These are phyloP conservation scores for Drosophila meridiana DNA, from an alignment of 2,888 invertebrate genomes.

Conservation along the genomic window DNA sequence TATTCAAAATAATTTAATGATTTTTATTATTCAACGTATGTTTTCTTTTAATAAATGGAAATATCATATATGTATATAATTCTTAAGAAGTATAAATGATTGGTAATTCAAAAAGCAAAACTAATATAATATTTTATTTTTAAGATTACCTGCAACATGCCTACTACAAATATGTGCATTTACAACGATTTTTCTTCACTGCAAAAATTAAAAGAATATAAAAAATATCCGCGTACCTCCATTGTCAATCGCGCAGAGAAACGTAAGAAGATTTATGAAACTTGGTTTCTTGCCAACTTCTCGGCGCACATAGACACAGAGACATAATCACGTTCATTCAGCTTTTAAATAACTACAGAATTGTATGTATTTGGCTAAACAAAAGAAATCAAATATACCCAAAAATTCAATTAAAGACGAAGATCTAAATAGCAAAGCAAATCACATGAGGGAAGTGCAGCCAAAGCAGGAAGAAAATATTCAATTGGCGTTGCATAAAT, in stretches of 20 bases:
- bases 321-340: conserved; percentile 53
- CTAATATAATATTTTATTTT: neutral
- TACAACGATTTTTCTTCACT: neutral
- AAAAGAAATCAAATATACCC: conserved; percentile 18
- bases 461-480: conserved; percentile 40
- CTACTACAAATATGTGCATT: neutral
- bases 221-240: conserved; percentile 7
- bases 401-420: conserved; percentile 14
- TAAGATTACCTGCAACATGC: neutral
- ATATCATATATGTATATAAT: too few relatives aligned
- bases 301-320: conserved; percentile 21
- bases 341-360: conserved; percentile 25
- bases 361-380: conserved; percentile 22
- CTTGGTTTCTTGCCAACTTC: conserved; percentile 51
- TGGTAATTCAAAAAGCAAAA: neutral
- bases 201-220: neutral
- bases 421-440: conserved; percentile 3
- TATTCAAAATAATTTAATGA: neutral
- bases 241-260: conserved; percentile 20
- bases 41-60: too few relatives aligned
- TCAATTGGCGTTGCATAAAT: conserved; percentile 13
- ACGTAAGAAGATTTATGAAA: conserved; percentile 31
- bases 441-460: conserved; percentile 18
- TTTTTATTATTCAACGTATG: too few relatives aligned
- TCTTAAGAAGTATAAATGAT: too few relatives aligned